Conservation (phyloP, 2,797 vertebrate species). For the Pelobates cultripes region DNA sequence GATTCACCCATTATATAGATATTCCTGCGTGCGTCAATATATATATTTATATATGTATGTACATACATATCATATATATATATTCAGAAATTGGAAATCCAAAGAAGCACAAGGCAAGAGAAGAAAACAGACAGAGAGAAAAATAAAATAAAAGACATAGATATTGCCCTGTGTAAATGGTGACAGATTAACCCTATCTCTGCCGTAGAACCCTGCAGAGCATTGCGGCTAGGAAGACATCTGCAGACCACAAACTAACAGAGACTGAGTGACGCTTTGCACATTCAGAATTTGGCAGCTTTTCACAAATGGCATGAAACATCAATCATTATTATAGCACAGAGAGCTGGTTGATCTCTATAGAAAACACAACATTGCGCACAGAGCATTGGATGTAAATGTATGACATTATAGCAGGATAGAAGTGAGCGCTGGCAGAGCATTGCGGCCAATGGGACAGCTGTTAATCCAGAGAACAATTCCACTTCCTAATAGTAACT, state of each 20-base stretch:
- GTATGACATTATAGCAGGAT: neutral
- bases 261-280: neutral
- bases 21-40: slow-evolving; percentile 46
- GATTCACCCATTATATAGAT: slow-evolving; percentile 38
- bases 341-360: neutral
- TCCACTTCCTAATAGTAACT: too few species aligned
- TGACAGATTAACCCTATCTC: slow-evolving; percentile 9
- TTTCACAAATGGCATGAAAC: neutral
- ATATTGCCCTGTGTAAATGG: neutral
- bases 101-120: slow-evolving; percentile 39
- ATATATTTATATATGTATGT: slow-evolving; percentile 38
- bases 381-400: slow-evolving; percentile 1
- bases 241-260: slow-evolving; percentile 10
- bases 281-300: neutral
- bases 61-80: slow-evolving; percentile 39
- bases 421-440: neutral
- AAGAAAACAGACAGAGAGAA: neutral
- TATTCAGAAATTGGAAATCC: slow-evolving; percentile 35
- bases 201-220: slow-evolving; percentile 41
- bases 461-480: too few species aligned
- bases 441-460: too few species aligned
- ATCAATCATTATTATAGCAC: neutral
- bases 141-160: slow-evolving; percentile 15
- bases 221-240: slow-evolving; percentile 18
- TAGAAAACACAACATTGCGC: neutral